Evolutionary conservation across 2,797 vertebrate species (phyloP).

Genomic region (Chrosomus eos): DNA sequence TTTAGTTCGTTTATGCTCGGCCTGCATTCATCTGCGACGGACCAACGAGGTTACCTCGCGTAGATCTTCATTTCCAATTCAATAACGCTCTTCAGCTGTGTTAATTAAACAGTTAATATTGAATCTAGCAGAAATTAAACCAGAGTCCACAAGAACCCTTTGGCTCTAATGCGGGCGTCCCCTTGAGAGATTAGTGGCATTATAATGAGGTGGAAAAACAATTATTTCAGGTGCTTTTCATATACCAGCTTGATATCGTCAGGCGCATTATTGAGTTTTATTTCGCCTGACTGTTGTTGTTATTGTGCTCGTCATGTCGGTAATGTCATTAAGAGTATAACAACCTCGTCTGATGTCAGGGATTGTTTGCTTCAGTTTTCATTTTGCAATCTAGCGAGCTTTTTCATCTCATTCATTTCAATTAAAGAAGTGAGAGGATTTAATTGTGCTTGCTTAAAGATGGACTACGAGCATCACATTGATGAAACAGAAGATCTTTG

Average conservation of each 20-base stretch:
- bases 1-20: slow-evolving; percentile 52
- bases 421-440: slow-evolving; percentile 35
- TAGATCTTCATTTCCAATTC: slow-evolving; percentile 53
- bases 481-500: slow-evolving; percentile 27
- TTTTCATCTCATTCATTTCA: slow-evolving; percentile 47
- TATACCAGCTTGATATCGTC: slow-evolving; percentile 27
- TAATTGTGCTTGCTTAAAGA: slow-evolving; percentile 24
- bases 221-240: slow-evolving; percentile 48
- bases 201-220: slow-evolving; percentile 48
- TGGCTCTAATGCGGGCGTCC: slow-evolving; percentile 12
- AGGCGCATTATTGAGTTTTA: slow-evolving; percentile 36
- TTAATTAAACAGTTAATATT: slow-evolving; percentile 57
- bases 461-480: not conserved
- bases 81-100: slow-evolving; percentile 49
- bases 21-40: slow-evolving; percentile 43
- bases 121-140: slow-evolving; percentile 45
- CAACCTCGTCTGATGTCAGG: slow-evolving; percentile 37
- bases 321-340: slow-evolving; percentile 47
- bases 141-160: slow-evolving; percentile 27
- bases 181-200: slow-evolving; percentile 31
- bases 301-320: slow-evolving; percentile 27
- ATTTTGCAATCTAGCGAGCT: slow-evolving; percentile 32
- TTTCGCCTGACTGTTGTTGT: slow-evolving; percentile 42
- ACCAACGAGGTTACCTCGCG: slow-evolving; percentile 46
- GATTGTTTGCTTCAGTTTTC: slow-evolving; percentile 42